phyloP scores from a whole-genome alignment of 53 echinoderm and acorn worm species.

The Holothuria scabra region DNA sequence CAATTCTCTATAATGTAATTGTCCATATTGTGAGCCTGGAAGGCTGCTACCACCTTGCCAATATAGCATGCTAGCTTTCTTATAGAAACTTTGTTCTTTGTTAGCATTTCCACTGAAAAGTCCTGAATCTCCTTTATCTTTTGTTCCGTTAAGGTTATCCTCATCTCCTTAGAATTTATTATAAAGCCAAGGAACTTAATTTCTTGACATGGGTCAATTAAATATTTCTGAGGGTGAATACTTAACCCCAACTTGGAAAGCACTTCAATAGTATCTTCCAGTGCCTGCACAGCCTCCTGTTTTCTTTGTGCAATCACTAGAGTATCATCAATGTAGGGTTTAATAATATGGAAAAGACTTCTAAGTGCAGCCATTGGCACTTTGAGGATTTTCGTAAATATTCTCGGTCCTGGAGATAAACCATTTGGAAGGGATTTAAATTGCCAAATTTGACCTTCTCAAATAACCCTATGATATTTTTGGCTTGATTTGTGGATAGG shows the following conservation, averaged over 20 bases:
- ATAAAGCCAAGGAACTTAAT: not conserved
- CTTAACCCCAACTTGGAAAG: not conserved
- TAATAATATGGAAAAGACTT: conserved; percentile 15
- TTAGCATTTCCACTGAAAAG: conserved; percentile 32
- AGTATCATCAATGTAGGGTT: conserved; percentile 54
- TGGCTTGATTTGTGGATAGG: too few relatives aligned
- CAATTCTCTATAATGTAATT: conserved; percentile 19
- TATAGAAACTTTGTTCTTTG: conserved; percentile 17
- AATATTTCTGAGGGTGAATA: not conserved
- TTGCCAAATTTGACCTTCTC: too few relatives aligned
- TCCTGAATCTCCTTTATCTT: too few relatives aligned
- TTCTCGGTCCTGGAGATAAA: too few relatives aligned
- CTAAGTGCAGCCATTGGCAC: conserved; percentile 11
- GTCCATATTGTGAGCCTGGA: conserved; percentile 18
- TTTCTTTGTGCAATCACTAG: too few relatives aligned
- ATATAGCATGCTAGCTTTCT: conserved; percentile 33
- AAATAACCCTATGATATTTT: too few relatives aligned
- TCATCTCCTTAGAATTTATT: conserved; percentile 12
- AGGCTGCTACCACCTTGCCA: conserved; percentile 38
- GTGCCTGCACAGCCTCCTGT: too few relatives aligned
- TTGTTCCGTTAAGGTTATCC: too few relatives aligned
- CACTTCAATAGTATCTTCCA: conserved; percentile 4
- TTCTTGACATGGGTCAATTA: not conserved
- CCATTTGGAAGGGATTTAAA: too few relatives aligned
- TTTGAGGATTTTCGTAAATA: conserved; percentile 62